These are phyloP conservation scores for Pipistrellus pipistrellus DNA, from an alignment of 2,797 vertebrate species.

Conservation along the genomic window DNA sequence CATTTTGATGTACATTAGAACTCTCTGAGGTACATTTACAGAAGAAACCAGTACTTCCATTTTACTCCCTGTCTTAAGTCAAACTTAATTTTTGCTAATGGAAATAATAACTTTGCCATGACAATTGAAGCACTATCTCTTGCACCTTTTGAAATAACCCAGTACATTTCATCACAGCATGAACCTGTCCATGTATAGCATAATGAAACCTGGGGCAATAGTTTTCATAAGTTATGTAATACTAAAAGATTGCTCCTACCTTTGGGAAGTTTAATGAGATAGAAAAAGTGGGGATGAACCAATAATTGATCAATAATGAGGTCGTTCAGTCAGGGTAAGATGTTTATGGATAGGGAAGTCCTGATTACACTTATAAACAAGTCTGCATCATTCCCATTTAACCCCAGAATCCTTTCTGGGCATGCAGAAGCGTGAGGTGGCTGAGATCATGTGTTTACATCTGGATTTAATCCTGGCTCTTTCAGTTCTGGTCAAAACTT, in stretches of 20 bases:
- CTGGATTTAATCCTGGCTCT: background rate
- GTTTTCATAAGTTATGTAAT: background rate
- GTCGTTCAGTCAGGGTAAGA: too few relatives aligned
- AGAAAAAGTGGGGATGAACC: background rate
- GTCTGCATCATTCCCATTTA: background rate
- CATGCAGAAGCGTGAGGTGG: background rate
- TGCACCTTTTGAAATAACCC: background rate
- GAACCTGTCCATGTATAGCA: background rate
- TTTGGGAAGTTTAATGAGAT: background rate
- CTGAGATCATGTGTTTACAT: background rate
- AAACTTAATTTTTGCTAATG: constrained; percentile 43
- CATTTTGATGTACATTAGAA: background rate
- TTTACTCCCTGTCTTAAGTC: constrained; percentile 11
- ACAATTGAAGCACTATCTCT: background rate
- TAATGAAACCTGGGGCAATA: background rate
- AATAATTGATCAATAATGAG: background rate
- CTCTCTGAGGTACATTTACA: background rate
- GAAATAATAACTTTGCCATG: constrained; percentile 4
- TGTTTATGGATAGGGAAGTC: background rate
- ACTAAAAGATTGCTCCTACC: background rate
- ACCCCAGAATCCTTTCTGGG: background rate
- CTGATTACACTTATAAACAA: background rate
- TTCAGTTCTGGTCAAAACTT: background rate
- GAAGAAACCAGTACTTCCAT: background rate
- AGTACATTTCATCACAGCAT: background rate